These are phyloP conservation scores for Echiichthys vipera DNA, from an alignment of 2,797 vertebrate genomes.

Conservation along the genomic window DNA sequence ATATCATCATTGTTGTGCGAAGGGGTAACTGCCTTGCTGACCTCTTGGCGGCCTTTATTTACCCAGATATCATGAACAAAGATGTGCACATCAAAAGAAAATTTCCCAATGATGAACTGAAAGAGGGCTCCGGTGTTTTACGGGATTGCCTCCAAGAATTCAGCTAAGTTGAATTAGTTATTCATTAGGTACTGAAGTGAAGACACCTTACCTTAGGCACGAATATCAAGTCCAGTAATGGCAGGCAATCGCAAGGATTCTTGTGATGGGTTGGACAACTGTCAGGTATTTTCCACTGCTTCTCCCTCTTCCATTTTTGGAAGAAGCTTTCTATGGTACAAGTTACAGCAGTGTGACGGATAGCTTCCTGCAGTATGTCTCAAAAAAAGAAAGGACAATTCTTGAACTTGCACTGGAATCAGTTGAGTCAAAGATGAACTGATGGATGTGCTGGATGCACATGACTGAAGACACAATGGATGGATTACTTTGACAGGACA, in stretches of 20 bases:
- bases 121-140: not conserved
- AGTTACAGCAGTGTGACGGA: constrained; percentile 15
- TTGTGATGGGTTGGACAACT: too few relatives aligned
- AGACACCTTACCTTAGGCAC: constrained; percentile 1
- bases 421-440: constrained; percentile 8
- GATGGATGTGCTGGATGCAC: constrained; percentile 17
- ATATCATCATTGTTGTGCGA: too few relatives aligned
- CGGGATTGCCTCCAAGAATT: constrained; percentile 9
- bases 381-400: constrained; percentile 10
- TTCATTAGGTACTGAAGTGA: too few relatives aligned
- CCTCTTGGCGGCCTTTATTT: too few relatives aligned
- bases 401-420: constrained; percentile 6
- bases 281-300: not conserved
- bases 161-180: too few relatives aligned
- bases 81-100: too few relatives aligned
- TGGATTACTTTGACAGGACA: constrained; percentile 1
- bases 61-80: too few relatives aligned
- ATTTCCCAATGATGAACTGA: too few relatives aligned
- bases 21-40: too few relatives aligned
- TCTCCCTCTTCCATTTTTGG: not conserved
- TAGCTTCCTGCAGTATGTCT: constrained; percentile 5
- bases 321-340: constrained; percentile 6
- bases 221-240: constrained; percentile 7
- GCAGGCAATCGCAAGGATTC: not conserved
- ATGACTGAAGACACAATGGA: not conserved